Percentiles rank a stretch among this genome's conserved stretches.
These are phyloP conservation scores for human (Homo sapiens) DNA, from an alignment of 2,113 vertebrate species.

Conservation along the genomic window GRCh38 chr3:45511501-45512000, in stretches of 20 bases:
- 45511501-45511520: background rate
- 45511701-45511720: rapidly evolving
- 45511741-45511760: background rate
- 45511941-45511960: background rate
- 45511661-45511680: background rate
- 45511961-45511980: background rate
- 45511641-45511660: background rate
- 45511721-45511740: rapidly evolving
- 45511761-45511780: background rate
- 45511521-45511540: background rate
- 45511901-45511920: background rate
- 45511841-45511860: background rate
- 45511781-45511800: background rate
- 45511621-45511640: too few species aligned
- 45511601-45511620: background rate
- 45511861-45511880: background rate
- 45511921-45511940: background rate
- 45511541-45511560: background rate
- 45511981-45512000: background rate
- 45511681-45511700: background rate
- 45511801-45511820: background rate
- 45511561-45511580: background rate
- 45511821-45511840: background rate
- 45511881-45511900: background rate
- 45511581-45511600: background rate